These are phyloP conservation scores for Flabesymbios commensalis DNA, from an alignment of 2,888 invertebrate genomes.

Conservation along the genomic window DNA sequence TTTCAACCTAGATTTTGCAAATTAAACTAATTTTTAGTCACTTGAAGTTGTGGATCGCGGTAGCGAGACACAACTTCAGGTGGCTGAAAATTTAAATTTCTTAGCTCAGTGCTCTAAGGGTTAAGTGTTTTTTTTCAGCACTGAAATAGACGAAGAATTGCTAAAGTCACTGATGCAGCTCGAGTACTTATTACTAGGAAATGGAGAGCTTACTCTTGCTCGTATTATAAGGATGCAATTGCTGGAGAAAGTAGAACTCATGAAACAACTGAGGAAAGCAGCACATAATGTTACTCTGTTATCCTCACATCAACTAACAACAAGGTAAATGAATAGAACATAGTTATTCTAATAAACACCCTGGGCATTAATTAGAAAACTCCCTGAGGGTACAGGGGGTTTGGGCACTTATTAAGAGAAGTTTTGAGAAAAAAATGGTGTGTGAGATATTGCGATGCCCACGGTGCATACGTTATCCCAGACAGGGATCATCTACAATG, in stretches of 20 bases:
- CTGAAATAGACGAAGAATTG: slow-evolving; percentile 80
- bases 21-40: too few species aligned
- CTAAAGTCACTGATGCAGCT: slow-evolving; percentile 87
- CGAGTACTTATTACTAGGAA: slow-evolving; percentile 88
- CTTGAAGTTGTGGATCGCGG: too few species aligned
- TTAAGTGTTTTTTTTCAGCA: slow-evolving; percentile 65
- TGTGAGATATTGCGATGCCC: too few species aligned
- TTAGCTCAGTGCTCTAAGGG: background rate
- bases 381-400: background rate
- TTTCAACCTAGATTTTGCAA: too few species aligned
- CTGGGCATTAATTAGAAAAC: too few species aligned
- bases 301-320: slow-evolving; percentile 18
- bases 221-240: slow-evolving; percentile 82
- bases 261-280: slow-evolving; percentile 9
- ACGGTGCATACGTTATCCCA: too few species aligned
- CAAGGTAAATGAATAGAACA: slow-evolving; percentile 16
- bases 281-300: slow-evolving; percentile 12
- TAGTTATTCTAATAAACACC: too few species aligned
- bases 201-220: slow-evolving; percentile 89
- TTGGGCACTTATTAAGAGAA: too few species aligned
- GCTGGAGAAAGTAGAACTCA: slow-evolving; percentile 71
- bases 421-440: background rate
- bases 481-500: too few species aligned
- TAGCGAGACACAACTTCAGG: too few species aligned
- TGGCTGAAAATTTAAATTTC: too few species aligned